Evolutionary conservation across 2,797 vertebrate genomes (phyloP), one percentile per base, ranked within the genome.

Genomic region (Platyrinchus mystaceus): DNA sequence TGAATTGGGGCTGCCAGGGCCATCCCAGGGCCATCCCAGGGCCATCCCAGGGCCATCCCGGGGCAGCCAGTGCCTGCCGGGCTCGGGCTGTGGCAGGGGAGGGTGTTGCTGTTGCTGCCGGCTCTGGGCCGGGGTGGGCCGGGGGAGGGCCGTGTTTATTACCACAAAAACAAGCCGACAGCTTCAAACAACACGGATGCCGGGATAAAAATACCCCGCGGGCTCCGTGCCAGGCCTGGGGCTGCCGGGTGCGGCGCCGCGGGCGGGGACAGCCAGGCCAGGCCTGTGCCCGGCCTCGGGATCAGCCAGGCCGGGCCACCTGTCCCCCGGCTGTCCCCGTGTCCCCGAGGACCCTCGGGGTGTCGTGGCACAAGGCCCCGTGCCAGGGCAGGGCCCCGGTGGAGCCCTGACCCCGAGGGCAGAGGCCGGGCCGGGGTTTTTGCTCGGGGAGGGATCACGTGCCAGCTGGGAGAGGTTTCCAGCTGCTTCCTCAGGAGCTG

Each of bases 391-490:
- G 59, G 37, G 27, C 37, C 36, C 5, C 13, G 36, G 36, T 23
- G 28, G 21, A 60, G 43, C 6, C 0, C 39, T 28, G 79, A 71
- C 18, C 56, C 73, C 19, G 0, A 16, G 78, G 36, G 43, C 34
- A 8, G 12, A 53, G 59, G 28, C 66, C 6, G 10, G 14, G 9
- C 14, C 2, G 4, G 20, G 28, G 7, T 21, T 60, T 52, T 60
- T 52, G 71, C 19, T 49, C 32, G 2, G 1, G 10, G 14, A 63
- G 76, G 60, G 47, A 14, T 22, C 12, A 0, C 0, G 0, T 0
- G 0, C 1, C 5, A 4, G 32, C 16, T 30, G 46, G 62, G 46
- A 14, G 34, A 0, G 37, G 66, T 1, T 14, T 41, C 21, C 7
- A 44, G 79, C 34, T 10, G 66, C 47, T 50, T 9, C 34, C 34